Evolutionary conservation across 2,888 invertebrate genomes (phyloP), one percentile per base, ranked within the genome.

Genomic region (Lordiphosa andalusiaca): DNA sequence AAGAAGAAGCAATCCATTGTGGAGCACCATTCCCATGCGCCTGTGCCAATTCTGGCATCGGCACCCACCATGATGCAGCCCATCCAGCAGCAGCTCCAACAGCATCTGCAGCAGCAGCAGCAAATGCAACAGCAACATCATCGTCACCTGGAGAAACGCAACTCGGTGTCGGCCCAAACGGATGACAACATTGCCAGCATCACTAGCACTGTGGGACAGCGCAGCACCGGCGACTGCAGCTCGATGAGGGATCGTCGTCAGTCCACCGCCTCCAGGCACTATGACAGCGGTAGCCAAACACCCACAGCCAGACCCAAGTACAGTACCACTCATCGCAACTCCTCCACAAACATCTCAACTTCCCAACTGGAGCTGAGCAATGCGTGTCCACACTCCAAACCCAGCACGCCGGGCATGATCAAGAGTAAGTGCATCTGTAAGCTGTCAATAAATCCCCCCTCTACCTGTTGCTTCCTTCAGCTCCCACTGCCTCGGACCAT

Each of bases 321-420:
- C 53, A 83, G 76, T 64, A 84, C 70, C 50, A 84, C 85, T 53
- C 88, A 89, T 67, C 83, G 88, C 30, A 89, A 88, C 69, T 88
- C 89, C 41, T 86, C 88, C 30, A 85, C 89, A 39, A 87, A 88
- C 64, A 75, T 88, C 38, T 86, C 89, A 53, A 88, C 88, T 16
- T 90, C 90, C 6, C 89, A 86, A 58, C 87, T 84, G 47, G 90
- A 90, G 64, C 65, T 90, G 23, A 90, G 88, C 66, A 89, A 87
- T 59, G 82, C 81, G n/a, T 90, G 90, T 61, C 86, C 89, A 39
- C 88, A 87, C 68, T 83, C 80, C 23, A 88, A 87, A 51, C 83
- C 71, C 30, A 87, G 86, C 61, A 88, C 70, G 7, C 87, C 87
- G 59, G 88, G 85, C 35, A 69, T 85, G 3, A 63, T 77, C 3